Conservation (phyloP, 2,888 invertebrate species). For the Acleris emargana region DNA sequence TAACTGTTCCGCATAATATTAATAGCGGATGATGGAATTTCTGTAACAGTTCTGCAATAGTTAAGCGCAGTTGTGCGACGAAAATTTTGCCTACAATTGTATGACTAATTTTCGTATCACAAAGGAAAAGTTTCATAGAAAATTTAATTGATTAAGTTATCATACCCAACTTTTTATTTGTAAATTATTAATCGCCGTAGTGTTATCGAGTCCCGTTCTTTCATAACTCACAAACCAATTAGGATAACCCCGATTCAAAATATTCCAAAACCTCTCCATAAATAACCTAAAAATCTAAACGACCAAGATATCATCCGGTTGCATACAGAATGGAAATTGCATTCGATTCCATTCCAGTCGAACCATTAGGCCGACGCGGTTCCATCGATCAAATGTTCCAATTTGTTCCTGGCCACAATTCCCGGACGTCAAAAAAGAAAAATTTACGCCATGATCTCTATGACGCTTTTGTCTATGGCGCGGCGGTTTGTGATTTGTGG, state of each 20-base stretch:
- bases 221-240: too few species aligned
- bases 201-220: too few species aligned
- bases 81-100: too few species aligned
- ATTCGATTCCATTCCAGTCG: constrained; percentile 22
- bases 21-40: too few species aligned
- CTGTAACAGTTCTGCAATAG: too few species aligned
- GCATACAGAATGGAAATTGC: constrained; percentile 32
- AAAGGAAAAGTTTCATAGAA: too few species aligned
- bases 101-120: too few species aligned
- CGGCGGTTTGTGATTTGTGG: constrained; percentile 14
- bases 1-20: too few species aligned
- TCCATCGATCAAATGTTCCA: constrained; percentile 36
- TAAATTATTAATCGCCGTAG: too few species aligned
- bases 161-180: too few species aligned
- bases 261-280: constrained; percentile 19
- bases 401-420: constrained; percentile 36
- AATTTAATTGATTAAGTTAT: too few species aligned
- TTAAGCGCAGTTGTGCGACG: too few species aligned
- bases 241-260: neutral
- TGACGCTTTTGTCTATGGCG: constrained; percentile 31
- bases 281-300: constrained; percentile 35
- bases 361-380: constrained; percentile 34
- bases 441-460: constrained; percentile 28
- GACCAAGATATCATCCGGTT: constrained; percentile 32
- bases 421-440: constrained; percentile 30